Evolutionary conservation across 2,888 invertebrate species (phyloP).

Genomic region (Andricus quercusramuli): DNA sequence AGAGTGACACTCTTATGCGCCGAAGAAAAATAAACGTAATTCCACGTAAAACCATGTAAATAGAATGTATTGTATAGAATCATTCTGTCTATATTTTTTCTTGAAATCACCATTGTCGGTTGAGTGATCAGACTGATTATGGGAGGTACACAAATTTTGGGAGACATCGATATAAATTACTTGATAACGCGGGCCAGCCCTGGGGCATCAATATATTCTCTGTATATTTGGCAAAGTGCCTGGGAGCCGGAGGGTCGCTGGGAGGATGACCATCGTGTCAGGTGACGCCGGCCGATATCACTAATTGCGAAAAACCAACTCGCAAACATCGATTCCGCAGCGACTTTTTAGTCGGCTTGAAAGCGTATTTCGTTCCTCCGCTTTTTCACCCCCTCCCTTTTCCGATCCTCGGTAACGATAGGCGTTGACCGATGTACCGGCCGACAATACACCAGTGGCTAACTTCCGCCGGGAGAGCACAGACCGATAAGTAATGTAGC

Average conservation of each 20-base stretch:
- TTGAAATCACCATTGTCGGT: neutral
- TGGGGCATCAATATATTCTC: constrained; percentile 67
- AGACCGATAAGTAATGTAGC: constrained; percentile 35
- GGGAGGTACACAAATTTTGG: constrained; percentile 69
- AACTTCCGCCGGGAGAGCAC: constrained; percentile 30
- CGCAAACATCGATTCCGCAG: constrained; percentile 52
- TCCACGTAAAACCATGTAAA: too few species aligned
- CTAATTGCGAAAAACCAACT: constrained; percentile 72
- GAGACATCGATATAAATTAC: constrained; percentile 74
- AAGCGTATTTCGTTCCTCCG: constrained; percentile 31
- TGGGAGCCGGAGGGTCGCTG: constrained; percentile 53
- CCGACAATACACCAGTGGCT: constrained; percentile 35
- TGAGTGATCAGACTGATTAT: constrained; percentile 22
- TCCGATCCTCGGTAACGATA: constrained; percentile 26
- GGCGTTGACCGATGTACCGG: constrained; percentile 39
- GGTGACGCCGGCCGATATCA: constrained; percentile 69
- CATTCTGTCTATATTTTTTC: neutral
- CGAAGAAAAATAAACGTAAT: too few species aligned
- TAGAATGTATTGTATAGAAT: too few species aligned
- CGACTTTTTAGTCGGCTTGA: constrained; percentile 35
- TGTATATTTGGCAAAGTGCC: constrained; percentile 70
- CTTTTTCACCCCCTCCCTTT: neutral
- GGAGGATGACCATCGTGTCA: constrained; percentile 59
- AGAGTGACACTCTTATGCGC: too few species aligned
- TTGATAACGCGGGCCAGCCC: constrained; percentile 69